Conservation (phyloP, 2,113 vertebrate genomes). For the Bostrychus sinensis region DNA sequence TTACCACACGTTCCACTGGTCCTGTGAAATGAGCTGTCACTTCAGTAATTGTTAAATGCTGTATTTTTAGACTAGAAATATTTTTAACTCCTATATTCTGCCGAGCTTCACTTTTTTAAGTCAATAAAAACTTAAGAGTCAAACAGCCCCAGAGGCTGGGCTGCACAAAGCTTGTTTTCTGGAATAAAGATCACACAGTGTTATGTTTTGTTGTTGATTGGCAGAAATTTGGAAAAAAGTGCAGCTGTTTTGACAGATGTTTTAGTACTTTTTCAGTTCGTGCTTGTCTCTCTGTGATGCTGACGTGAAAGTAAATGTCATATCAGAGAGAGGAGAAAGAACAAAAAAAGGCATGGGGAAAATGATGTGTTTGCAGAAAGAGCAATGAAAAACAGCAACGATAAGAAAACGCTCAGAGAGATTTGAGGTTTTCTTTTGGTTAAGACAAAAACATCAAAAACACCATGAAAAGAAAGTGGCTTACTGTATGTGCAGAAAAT, state of each 20-base stretch:
- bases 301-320: slow-evolving; percentile 41
- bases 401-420: slow-evolving; percentile 33
- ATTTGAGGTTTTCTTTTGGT: slow-evolving; percentile 30
- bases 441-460: slow-evolving; percentile 33
- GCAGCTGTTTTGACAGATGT: slow-evolving; percentile 49
- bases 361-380: slow-evolving; percentile 35
- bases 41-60: too few species aligned
- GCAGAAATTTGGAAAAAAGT: slow-evolving; percentile 37
- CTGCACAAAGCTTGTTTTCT: neutral
- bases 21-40: too few species aligned
- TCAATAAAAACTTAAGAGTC: neutral
- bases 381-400: slow-evolving; percentile 35
- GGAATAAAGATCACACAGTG: slow-evolving; percentile 39
- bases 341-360: slow-evolving; percentile 35
- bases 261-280: slow-evolving; percentile 24
- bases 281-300: slow-evolving; percentile 33
- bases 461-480: slow-evolving; percentile 8
- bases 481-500: slow-evolving; percentile 8
- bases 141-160: neutral
- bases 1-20: too few species aligned
- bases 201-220: slow-evolving; percentile 35
- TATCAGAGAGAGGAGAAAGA: slow-evolving; percentile 33
- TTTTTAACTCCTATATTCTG: neutral
- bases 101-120: slow-evolving; percentile 2
- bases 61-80: too few species aligned